These are phyloP conservation scores for Chironex yamaguchii DNA, from an alignment of 30 jellyfish, hydroid and myxozoan genomes.

Conservation along the genomic window DNA sequence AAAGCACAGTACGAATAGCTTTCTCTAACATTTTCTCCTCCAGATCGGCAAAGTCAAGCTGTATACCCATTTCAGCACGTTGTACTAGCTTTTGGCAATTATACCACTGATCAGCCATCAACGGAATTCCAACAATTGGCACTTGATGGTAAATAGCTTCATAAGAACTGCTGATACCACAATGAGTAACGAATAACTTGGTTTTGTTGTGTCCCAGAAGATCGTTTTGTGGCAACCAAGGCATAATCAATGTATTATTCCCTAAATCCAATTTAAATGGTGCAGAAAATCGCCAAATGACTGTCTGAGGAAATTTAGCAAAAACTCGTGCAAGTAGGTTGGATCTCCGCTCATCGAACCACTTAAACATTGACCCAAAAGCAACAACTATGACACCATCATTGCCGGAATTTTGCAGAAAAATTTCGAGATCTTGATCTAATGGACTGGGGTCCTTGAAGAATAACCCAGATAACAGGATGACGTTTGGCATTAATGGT, in stretches of 20 bases:
- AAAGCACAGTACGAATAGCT: neutral
- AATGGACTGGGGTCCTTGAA: neutral
- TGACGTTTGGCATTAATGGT: conserved; percentile 58
- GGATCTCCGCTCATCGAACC: conserved; percentile 10
- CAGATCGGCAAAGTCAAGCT: neutral
- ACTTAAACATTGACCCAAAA: neutral
- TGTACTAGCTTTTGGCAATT: conserved; percentile 9
- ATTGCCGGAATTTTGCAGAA: conserved; percentile 8
- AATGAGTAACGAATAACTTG: conserved; percentile 20
- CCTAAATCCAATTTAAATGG: neutral
- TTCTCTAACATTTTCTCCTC: neutral
- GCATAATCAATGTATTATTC: neutral
- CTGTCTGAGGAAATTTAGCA: neutral
- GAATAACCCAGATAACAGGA: conserved; percentile 59
- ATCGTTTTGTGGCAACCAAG: neutral
- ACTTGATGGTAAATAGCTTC: conserved; percentile 26
- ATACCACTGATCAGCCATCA: conserved; percentile 4
- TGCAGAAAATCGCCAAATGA: conserved; percentile 10
- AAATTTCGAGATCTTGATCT: conserved; percentile 1
- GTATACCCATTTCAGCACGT: conserved; percentile 32
- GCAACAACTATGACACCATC: conserved; percentile 44
- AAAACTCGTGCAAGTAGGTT: conserved; percentile 7
- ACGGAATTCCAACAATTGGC: conserved; percentile 42
- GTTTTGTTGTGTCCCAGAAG: conserved; percentile 18
- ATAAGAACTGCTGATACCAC: conserved; percentile 11